Evolutionary conservation across 2,113 vertebrate genomes (phyloP), one percentile per base, ranked within the genome.

Genomic region (Leptocoma aspasia): DNA sequence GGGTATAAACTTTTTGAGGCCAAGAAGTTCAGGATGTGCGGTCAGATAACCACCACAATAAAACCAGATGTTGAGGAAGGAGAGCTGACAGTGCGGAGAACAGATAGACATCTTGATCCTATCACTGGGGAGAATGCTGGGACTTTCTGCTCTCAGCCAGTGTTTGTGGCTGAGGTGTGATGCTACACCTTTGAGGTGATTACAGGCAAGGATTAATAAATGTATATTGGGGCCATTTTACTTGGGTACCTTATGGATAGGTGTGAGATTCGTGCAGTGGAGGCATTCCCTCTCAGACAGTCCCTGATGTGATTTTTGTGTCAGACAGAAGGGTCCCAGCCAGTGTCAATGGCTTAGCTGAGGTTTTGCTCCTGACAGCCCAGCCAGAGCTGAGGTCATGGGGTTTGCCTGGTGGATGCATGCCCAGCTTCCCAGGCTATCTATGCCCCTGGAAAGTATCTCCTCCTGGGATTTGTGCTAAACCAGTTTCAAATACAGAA

Each of bases 21-120:
- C 19, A 45, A 60, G 60, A 86, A 86, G 44, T 83, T 92, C 57
- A 93, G 64, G 61, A 47, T 6, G 2, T 2, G 21, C 8, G n/a
- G 65, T 92, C 82, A 92, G 82, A 79, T 90, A 89, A 89, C 76
- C 76, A 81, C 72, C 76, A 92, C 68, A 90, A 94, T 96, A 54
- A 95, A 86, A 86, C 61, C 76, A 84, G 56, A 20, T 0, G 17
- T 54, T 87, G 80, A 84, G 76, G 72, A 95, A 90, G 63, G 82
- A 83, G 76, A 93, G 56, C 75, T 92, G 88, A 53, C 64, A 44
- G 21, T 20, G 52, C 41, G 72, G 52, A 82, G 68, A 92, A 23
- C 63, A 88, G 95, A 91, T 88, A 63, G 6, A 18, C 50, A 71
- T 93, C 72, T 88, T 0, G 39, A 50, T 89, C 0, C 0, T 93